Conservation (phyloP, 2,888 invertebrate genomes). For the Monoplex corrugatus region DNA sequence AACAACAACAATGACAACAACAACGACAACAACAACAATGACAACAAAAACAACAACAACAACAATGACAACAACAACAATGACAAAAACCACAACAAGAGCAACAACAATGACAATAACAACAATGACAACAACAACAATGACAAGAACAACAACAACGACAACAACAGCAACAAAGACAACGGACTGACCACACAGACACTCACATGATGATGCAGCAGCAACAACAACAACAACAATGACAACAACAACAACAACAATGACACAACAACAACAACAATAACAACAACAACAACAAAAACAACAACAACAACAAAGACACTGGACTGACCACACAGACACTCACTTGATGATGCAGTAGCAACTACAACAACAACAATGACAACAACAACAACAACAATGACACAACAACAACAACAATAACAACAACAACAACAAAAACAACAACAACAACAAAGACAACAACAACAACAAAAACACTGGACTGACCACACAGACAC, state of each 20-base stretch:
- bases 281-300: not conserved
- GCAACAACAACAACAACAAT: not conserved
- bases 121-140: no score
- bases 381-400: not conserved
- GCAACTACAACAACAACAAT: conserved; percentile 21
- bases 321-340: not conserved
- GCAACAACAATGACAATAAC: no score
- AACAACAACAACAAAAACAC: not conserved
- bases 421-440: not conserved
- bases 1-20: not conserved
- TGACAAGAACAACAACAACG: no score
- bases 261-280: not conserved
- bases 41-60: not conserved
- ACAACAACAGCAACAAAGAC: no score
- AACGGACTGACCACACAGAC: no score
- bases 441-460: not conserved
- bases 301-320: not conserved
- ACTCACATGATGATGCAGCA: not conserved
- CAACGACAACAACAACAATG: not conserved
- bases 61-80: not conserved
- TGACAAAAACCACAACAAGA: not conserved
- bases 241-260: not conserved
- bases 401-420: conserved; percentile 42
- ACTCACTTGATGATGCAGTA: conserved; percentile 54
- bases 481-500: not conserved